Percentiles rank a stretch among this genome's conserved stretches.
These are phyloP conservation scores for Onychomys leucogaster DNA, from an alignment of 2,797 vertebrate species.

Conservation along the genomic window DNA sequence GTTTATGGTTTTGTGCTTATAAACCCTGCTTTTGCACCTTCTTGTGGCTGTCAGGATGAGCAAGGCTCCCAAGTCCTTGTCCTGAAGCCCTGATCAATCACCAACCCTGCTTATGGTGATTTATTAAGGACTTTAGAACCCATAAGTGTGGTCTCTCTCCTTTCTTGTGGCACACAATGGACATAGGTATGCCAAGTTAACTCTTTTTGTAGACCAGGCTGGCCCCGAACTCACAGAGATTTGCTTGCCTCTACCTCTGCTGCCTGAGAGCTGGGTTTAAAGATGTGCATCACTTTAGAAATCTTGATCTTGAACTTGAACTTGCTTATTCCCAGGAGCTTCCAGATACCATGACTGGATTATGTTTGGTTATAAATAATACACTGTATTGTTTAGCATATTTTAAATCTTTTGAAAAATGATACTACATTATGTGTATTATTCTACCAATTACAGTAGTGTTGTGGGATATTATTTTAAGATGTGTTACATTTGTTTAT, in stretches of 20 bases:
- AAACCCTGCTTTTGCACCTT: neutral
- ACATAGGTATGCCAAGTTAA: neutral
- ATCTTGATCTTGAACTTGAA: neutral
- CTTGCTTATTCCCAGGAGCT: neutral
- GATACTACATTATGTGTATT: neutral
- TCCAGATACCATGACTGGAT: neutral
- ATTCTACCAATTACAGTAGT: neutral
- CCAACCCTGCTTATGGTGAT: neutral
- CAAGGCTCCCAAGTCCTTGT: neutral
- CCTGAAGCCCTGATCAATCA: neutral
- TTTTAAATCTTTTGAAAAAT: conserved; percentile 53
- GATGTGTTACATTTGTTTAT: neutral
- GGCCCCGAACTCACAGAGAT: neutral
- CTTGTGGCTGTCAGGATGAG: neutral
- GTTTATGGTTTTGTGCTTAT: neutral
- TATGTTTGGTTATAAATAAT: neutral
- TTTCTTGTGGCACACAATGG: neutral
- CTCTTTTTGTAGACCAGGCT: neutral
- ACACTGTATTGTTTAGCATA: neutral
- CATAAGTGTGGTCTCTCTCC: neutral
- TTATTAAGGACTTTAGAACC: neutral
- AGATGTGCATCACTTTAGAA: neutral
- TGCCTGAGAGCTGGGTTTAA: neutral
- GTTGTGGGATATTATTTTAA: neutral
- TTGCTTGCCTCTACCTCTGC: neutral